Conservation (phyloP, 30 jellyfish, hydroid and myxozoan genomes). For the Morbakka virulenta region DNA sequence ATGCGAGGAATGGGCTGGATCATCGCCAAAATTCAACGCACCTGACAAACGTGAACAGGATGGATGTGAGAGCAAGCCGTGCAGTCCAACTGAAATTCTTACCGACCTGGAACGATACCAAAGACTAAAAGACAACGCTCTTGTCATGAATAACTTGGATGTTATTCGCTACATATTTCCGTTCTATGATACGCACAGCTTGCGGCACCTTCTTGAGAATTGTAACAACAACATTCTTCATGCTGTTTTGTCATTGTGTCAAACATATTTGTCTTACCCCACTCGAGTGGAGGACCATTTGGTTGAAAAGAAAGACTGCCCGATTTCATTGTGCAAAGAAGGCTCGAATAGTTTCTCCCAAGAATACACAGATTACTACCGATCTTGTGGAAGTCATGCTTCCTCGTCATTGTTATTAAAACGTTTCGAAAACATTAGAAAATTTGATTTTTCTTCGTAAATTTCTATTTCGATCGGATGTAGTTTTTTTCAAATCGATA, state of each 20-base stretch:
- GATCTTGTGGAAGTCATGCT: no score
- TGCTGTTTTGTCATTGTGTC: conserved; percentile 46
- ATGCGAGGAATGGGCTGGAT: background rate
- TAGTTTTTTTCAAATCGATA: no score
- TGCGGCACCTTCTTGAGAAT: conserved; percentile 42
- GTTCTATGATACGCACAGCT: conserved; percentile 19
- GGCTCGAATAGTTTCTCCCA: no score
- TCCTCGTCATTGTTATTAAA: no score
- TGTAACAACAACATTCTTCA: conserved; percentile 46
- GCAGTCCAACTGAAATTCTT: background rate
- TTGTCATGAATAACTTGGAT: conserved; percentile 28
- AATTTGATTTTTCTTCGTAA: no score
- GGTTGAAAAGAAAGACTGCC: no score
- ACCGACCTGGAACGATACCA: background rate
- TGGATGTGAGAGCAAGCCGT: background rate
- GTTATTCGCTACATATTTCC: conserved; percentile 53
- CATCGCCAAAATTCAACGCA: background rate
- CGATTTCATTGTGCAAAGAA: no score
- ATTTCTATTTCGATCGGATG: no score
- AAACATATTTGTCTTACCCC: conserved; percentile 36
- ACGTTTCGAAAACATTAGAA: no score
- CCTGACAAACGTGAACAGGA: background rate
- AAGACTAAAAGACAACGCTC: background rate
- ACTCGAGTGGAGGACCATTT: no score
- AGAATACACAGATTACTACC: no score